These are phyloP conservation scores for Lydus trimaculatus DNA, from an alignment of 2,888 invertebrate species.

Conservation along the genomic window DNA sequence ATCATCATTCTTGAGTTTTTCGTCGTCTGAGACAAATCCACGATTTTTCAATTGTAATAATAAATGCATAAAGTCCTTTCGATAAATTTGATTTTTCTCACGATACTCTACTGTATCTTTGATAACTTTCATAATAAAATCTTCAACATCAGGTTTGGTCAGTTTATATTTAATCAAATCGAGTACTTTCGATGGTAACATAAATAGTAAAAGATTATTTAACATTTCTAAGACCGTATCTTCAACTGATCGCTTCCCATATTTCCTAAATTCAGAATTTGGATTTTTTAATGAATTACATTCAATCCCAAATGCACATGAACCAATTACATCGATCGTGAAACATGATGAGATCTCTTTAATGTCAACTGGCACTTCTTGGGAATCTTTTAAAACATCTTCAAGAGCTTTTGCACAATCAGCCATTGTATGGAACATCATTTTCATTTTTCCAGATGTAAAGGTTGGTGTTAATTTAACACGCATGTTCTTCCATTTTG, in stretches of 20 bases:
- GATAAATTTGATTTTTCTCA: conserved; percentile 29
- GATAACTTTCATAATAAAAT: conserved; percentile 61
- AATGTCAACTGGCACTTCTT: conserved; percentile 48
- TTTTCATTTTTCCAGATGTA: conserved; percentile 71
- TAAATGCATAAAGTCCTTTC: conserved; percentile 17
- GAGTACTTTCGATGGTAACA: conserved; percentile 34
- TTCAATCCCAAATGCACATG: conserved; percentile 67
- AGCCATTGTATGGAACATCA: conserved; percentile 68
- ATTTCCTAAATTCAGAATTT: conserved; percentile 59
- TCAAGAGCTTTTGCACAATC: conserved; percentile 64
- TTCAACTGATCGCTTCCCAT: conserved; percentile 31
- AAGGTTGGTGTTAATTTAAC: conserved; percentile 70
- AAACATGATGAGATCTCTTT: conserved; percentile 65
- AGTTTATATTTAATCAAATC: conserved; percentile 37
- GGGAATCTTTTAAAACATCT: conserved; percentile 57
- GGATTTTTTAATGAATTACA: conserved; percentile 65
- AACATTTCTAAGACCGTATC: no score
- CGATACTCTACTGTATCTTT: conserved; percentile 58
- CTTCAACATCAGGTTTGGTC: conserved; percentile 41
- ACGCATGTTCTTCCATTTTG: conserved; percentile 69
- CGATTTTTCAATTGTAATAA: conserved; percentile 17
- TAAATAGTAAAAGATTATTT: no score
- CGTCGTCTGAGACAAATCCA: neutral
- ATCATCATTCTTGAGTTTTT: neutral
- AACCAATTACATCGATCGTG: conserved; percentile 67